Percentiles rank a stretch among this genome's conserved stretches.
phyloP scores from a whole-genome alignment of 2,888 invertebrate genomes.

The Anoncus sp. region DNA sequence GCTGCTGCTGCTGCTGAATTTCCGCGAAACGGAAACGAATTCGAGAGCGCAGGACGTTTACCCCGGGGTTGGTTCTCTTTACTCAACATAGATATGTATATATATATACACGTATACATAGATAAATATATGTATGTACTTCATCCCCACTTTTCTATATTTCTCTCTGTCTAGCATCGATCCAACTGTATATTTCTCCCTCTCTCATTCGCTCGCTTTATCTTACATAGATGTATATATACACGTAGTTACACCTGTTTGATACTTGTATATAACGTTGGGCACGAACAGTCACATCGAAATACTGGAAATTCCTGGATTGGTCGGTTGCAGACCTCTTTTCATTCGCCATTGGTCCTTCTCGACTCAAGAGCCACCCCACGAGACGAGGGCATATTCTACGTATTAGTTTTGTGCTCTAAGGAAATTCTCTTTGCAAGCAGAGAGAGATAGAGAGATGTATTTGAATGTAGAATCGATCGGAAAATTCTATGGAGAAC shows the following conservation, averaged over 20 bases:
- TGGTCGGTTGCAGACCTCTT: constrained; percentile 70
- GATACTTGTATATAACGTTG: constrained; percentile 1
- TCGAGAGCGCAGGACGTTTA: constrained; percentile 69
- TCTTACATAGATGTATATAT: constrained; percentile 4
- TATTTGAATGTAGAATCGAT: background rate
- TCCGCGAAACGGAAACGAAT: constrained; percentile 65
- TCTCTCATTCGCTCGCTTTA: constrained; percentile 25
- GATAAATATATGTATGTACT: constrained; percentile 6
- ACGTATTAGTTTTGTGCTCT: constrained; percentile 22
- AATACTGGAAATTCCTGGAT: constrained; percentile 78
- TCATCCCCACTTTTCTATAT: constrained; percentile 42
- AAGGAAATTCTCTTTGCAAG: constrained; percentile 31
- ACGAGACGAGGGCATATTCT: constrained; percentile 34
- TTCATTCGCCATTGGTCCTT: constrained; percentile 70
- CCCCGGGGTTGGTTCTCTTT: constrained; percentile 57
- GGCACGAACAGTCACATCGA: constrained; percentile 73
- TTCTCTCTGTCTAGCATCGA: constrained; percentile 56
- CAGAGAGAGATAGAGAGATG: background rate
- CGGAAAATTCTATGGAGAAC: constrained; percentile 6
- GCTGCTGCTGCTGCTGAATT: constrained; percentile 54
- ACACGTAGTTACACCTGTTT: constrained; percentile 46
- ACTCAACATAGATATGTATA: constrained; percentile 51
- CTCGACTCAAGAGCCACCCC: constrained; percentile 44
- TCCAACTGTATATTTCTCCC: constrained; percentile 40
- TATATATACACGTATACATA: constrained; percentile 57